phyloP scores from a whole-genome alignment of 1,140 invertebrate species.

The Danaus plexippus region DNA sequence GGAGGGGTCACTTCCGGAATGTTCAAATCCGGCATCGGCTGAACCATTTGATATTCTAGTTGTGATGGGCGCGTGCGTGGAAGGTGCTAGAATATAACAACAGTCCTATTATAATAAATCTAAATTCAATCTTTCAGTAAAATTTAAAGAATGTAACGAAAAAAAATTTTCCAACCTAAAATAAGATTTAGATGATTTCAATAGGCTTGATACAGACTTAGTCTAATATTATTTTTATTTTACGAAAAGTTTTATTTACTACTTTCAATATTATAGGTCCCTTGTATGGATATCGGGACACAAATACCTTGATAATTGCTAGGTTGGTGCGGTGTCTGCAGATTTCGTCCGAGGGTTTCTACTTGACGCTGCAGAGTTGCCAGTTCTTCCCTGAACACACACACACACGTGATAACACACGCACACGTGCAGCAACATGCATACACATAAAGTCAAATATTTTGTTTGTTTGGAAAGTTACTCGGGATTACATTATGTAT shows the following conservation, averaged over 20 bases:
- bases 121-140: no score
- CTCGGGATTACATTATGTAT: not conserved
- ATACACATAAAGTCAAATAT: constrained; percentile 5
- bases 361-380: constrained; percentile 72
- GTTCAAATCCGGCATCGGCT: constrained; percentile 45
- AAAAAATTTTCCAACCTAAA: no score
- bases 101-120: no score
- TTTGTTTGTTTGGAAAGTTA: not conserved
- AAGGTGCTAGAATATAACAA: constrained; percentile 38
- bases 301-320: constrained; percentile 54
- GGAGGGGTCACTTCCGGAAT: constrained; percentile 59
- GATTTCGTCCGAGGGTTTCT: constrained; percentile 50
- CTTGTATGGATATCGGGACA: no score
- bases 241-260: constrained; percentile 16
- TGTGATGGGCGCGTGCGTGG: constrained; percentile 51
- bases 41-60: constrained; percentile 43
- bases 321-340: constrained; percentile 45
- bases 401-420: constrained; percentile 53
- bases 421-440: constrained; percentile 40
- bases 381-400: constrained; percentile 69
- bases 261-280: no score
- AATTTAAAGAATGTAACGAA: no score
- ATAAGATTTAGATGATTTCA: no score
- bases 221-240: no score
- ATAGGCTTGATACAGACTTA: no score